Evolutionary conservation across 1,140 invertebrate species (phyloP).

Genomic region (Scaptomyza pallida): DNA sequence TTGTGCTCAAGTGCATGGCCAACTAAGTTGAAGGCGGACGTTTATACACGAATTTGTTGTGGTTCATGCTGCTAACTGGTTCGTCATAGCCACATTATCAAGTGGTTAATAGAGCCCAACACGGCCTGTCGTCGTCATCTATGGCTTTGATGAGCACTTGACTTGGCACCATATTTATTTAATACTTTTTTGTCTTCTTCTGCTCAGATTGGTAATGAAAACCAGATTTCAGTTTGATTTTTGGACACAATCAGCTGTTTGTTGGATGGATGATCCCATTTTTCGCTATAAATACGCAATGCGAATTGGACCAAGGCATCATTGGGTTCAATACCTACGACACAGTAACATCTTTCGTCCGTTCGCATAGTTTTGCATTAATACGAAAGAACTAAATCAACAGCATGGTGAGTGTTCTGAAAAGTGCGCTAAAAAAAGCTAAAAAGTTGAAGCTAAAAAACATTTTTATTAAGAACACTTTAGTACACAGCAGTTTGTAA

Average conservation of each 20-base stretch:
- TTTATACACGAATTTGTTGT: slow-evolving; percentile 19
- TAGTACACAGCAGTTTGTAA: too few species aligned
- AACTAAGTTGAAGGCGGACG: slow-evolving; percentile 50
- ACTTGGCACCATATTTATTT: slow-evolving; percentile 31
- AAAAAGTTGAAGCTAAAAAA: too few species aligned
- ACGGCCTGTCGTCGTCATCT: slow-evolving; percentile 16
- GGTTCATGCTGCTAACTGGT: slow-evolving; percentile 2
- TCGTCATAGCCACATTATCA: slow-evolving; percentile 41
- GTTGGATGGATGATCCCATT: slow-evolving; percentile 11
- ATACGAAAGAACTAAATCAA: slow-evolving; percentile 42
- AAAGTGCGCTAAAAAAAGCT: neutral
- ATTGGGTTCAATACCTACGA: slow-evolving; percentile 77
- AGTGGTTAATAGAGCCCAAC: slow-evolving; percentile 68
- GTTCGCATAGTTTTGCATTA: slow-evolving; percentile 36
- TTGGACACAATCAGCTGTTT: slow-evolving; percentile 10
- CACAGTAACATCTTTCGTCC: slow-evolving; percentile 63
- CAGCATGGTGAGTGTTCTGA: slow-evolving; percentile 57
- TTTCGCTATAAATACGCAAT: slow-evolving; percentile 65
- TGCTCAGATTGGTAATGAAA: slow-evolving; percentile 41
- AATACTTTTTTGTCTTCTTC: slow-evolving; percentile 9
- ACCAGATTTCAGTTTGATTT: slow-evolving; percentile 48
- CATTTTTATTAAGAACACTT: too few species aligned
- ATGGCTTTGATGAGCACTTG: slow-evolving; percentile 64
- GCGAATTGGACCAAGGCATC: slow-evolving; percentile 56
- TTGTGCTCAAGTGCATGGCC: slow-evolving; percentile 53